Base-by-base conservation (phyloP, 2,888 invertebrate genomes). In the Cephus sareptanus region DNA sequence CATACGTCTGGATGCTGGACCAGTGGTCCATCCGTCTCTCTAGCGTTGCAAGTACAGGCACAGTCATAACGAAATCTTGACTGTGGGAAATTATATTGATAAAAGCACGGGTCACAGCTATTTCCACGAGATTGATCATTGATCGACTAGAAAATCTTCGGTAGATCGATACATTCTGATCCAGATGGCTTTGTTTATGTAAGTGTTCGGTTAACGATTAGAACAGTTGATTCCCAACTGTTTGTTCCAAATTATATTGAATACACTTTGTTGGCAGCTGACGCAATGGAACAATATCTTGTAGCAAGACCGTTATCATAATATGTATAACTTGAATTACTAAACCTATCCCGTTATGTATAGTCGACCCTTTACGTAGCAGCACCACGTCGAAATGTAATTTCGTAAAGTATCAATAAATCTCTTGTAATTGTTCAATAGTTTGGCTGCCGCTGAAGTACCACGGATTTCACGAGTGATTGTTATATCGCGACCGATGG, bases 311-410 rank as follows among this genome's bases (percentile, higher is more conserved):
- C 13, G 13, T 33, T 33, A 80, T 79, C 84, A 82, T 85, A 83
- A 84, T 3, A 34, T 11, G 34, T 79, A 83, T 85, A 84, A 84
- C 84, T 81, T 81, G 83, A 80, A 84, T 85, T 82, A 81, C 77
- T 78, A 80, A 82, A 82, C 23, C 23, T 23, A 23, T 23, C 23
- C 23, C 23, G 9, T 56, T 56, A 56, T 23, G 9, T 4, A 9
- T 23, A 23, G 23, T 6, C 6, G 6, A 6, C 6, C 40, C 15
- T 23, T 4, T 4, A 0, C 23, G 6, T 15, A 23, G 6, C 40
- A 40, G 23, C 23, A 23, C 23, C 23, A 40, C 9, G 9, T 23
- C 23, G 6, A 9, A 23, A 56, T 23, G 15, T 56, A 56, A 23
- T 56, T 56, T 56, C 56, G 1, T 56, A 23, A 56, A 56, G 23